These are phyloP conservation scores for Psittacara wagleri DNA, from an alignment of 2,113 vertebrate genomes.

Conservation along the genomic window DNA sequence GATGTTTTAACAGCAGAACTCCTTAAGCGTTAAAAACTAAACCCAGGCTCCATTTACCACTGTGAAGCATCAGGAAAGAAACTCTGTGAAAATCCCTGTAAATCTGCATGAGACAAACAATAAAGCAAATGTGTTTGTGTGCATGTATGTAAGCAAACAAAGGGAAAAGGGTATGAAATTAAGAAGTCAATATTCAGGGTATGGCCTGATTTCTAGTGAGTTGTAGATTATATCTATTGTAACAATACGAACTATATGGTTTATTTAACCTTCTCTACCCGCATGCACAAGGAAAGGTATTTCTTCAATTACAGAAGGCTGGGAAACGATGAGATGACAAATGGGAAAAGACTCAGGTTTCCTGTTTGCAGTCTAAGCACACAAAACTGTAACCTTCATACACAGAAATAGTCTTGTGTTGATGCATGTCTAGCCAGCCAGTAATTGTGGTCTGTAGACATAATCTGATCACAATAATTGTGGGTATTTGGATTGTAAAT, in stretches of 20 bases:
- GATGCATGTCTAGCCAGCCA: not conserved
- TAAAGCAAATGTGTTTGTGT: not conserved
- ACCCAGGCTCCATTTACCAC: not conserved
- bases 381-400: not conserved
- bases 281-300: not conserved
- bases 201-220: not conserved
- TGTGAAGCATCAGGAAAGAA: not conserved
- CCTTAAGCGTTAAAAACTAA: not conserved
- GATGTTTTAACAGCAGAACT: not conserved
- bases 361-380: not conserved
- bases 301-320: not conserved
- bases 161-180: not conserved
- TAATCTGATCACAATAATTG: slow-evolving; percentile 22
- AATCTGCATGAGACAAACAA: not conserved
- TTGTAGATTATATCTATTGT: not conserved
- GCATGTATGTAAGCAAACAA: not conserved
- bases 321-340: not conserved
- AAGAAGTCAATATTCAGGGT: not conserved
- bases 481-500: slow-evolving; percentile 17
- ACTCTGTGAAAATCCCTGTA: not conserved
- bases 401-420: not conserved
- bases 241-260: not conserved
- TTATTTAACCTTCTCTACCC: not conserved
- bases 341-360: not conserved
- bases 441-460: slow-evolving; percentile 2